Evolutionary conservation across 2,888 invertebrate species (phyloP).

Genomic region (Nasonovia ribisnigri): DNA sequence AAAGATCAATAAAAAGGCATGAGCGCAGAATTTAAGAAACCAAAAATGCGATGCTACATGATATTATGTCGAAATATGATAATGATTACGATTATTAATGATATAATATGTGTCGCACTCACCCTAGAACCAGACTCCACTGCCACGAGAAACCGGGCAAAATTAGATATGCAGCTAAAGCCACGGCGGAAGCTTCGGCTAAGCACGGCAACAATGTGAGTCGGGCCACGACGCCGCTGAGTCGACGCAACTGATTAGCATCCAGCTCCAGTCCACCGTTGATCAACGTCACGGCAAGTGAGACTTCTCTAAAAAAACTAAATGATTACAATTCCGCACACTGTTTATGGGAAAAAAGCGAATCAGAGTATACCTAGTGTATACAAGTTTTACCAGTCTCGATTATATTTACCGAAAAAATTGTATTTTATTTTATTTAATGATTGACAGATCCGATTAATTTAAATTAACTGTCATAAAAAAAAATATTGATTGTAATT

Average conservation of each 20-base stretch:
- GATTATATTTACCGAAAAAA: not conserved
- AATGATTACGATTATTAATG: not conserved
- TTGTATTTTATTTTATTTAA: not conserved
- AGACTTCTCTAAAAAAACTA: conserved; percentile 71
- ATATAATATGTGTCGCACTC: conserved; percentile 35
- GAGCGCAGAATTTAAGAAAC: too few relatives aligned
- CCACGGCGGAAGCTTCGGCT: conserved; percentile 71
- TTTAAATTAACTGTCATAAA: not conserved
- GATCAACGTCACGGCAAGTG: conserved; percentile 73
- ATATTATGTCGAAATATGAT: too few relatives aligned
- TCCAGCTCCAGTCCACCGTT: conserved; percentile 74
- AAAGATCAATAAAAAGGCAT: too few relatives aligned
- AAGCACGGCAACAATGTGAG: conserved; percentile 73
- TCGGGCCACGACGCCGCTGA: conserved; percentile 71
- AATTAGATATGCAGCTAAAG: conserved; percentile 69
- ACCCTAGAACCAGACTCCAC: conserved; percentile 71
- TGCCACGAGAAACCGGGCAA: conserved; percentile 73
- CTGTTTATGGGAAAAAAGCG: not conserved
- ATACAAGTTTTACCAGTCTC: too few relatives aligned
- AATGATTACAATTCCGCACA: not conserved
- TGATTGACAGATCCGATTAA: not conserved
- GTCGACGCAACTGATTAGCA: conserved; percentile 71
- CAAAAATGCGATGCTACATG: too few relatives aligned
- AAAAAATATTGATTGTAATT: not conserved
- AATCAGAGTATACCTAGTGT: too few relatives aligned